These are phyloP conservation scores for Tortricodes alternella DNA, from an alignment of 2,888 invertebrate genomes.

Conservation along the genomic window DNA sequence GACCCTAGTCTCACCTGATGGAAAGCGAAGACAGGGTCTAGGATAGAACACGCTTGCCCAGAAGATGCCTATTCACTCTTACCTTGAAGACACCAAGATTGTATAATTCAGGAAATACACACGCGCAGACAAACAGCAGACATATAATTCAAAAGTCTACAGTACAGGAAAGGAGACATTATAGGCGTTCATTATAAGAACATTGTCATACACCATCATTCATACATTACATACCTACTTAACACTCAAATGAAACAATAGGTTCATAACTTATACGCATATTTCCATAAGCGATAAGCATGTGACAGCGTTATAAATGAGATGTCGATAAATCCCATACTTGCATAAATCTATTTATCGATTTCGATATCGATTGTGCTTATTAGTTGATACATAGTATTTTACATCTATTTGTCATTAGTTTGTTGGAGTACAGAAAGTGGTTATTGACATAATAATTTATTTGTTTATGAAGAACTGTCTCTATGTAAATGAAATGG, in stretches of 20 bases:
- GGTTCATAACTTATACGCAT: conserved; percentile 48
- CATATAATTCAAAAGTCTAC: too few relatives aligned
- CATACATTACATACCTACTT: conserved; percentile 25
- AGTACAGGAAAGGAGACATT: background rate
- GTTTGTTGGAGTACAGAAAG: conserved; percentile 27
- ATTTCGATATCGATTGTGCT: conserved; percentile 23
- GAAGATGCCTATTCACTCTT: too few relatives aligned
- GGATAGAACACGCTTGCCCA: too few relatives aligned
- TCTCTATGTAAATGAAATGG: too few relatives aligned
- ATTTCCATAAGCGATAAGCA: conserved; percentile 32
- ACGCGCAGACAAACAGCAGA: too few relatives aligned
- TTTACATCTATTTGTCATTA: conserved; percentile 32
- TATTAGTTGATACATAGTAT: conserved; percentile 24
- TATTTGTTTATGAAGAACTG: background rate
- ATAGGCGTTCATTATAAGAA: conserved; percentile 9
- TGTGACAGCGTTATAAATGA: conserved; percentile 50
- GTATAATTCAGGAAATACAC: too few relatives aligned
- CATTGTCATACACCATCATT: conserved; percentile 9
- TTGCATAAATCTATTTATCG: conserved; percentile 33
- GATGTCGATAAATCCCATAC: conserved; percentile 45
- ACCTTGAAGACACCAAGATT: too few relatives aligned
- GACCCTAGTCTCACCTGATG: too few relatives aligned
- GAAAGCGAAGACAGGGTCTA: too few relatives aligned
- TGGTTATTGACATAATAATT: conserved; percentile 2
- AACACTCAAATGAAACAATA: conserved; percentile 40